phyloP scores from a whole-genome alignment of 2,888 invertebrate genomes.

The Prenolepis imparis region DNA sequence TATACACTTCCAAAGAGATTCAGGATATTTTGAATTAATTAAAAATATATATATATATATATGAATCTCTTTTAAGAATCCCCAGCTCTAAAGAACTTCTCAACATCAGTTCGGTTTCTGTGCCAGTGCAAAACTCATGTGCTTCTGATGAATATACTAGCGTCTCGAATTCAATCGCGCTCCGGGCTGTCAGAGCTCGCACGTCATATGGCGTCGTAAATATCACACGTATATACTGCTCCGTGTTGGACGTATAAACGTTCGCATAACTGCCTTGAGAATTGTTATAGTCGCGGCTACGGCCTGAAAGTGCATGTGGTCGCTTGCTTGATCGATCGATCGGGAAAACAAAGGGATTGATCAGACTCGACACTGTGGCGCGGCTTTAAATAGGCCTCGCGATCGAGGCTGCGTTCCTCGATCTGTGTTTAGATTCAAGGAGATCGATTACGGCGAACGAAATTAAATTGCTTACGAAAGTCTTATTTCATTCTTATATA shows the following conservation, averaged over 20 bases:
- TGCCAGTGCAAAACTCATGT: background rate
- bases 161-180: slow-evolving; percentile 24
- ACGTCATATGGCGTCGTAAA: slow-evolving; percentile 28
- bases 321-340: slow-evolving; percentile 33
- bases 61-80: background rate
- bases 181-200: slow-evolving; percentile 12
- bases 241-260: slow-evolving; percentile 28
- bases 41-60: background rate
- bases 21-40: background rate
- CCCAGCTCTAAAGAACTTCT: background rate
- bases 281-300: slow-evolving; percentile 18
- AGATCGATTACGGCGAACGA: background rate
- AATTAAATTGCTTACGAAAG: slow-evolving; percentile 10
- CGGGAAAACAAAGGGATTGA: slow-evolving; percentile 32
- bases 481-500: background rate
- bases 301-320: slow-evolving; percentile 17
- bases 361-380: background rate
- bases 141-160: background rate
- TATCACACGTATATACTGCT: slow-evolving; percentile 14
- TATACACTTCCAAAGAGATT: background rate
- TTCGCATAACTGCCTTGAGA: slow-evolving; percentile 27
- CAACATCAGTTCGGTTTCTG: background rate
- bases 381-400: slow-evolving; percentile 28
- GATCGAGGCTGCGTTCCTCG: background rate
- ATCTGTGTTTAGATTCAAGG: background rate